A percentile compares a stretch with the other conserved stretches of the same genome.
These are phyloP conservation scores for Euproctis similis DNA, from an alignment of 2,888 invertebrate species.

Conservation along the genomic window DNA sequence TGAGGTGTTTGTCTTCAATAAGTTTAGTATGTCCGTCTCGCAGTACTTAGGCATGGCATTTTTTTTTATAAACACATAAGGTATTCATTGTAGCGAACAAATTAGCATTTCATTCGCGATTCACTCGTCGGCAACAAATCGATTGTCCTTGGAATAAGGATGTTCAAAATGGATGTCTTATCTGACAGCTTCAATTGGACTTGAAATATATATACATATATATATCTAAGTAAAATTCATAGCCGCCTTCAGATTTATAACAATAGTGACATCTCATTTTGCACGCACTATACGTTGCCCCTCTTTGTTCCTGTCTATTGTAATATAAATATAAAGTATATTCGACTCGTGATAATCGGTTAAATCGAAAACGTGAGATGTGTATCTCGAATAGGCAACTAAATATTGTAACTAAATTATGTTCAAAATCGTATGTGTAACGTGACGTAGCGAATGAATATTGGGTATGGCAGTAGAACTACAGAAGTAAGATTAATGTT, in stretches of 20 bases:
- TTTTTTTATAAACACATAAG: slow-evolving; percentile 54
- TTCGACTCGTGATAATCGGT: slow-evolving; percentile 31
- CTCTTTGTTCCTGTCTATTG: slow-evolving; percentile 25
- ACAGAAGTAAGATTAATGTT: too few relatives aligned
- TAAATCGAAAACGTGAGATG: slow-evolving; percentile 20
- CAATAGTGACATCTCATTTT: slow-evolving; percentile 24
- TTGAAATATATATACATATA: slow-evolving; percentile 23
- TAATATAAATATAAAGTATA: slow-evolving; percentile 23
- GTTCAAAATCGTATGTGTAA: too few relatives aligned
- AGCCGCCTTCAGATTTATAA: slow-evolving; percentile 19
- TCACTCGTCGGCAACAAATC: slow-evolving; percentile 33
- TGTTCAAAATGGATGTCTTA: slow-evolving; percentile 54
- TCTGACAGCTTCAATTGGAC: slow-evolving; percentile 41
- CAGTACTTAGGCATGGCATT: slow-evolving; percentile 35
- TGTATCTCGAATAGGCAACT: too few relatives aligned
- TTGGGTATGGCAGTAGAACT: too few relatives aligned
- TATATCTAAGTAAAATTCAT: slow-evolving; percentile 18
- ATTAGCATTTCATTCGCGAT: slow-evolving; percentile 66
- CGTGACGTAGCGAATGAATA: too few relatives aligned
- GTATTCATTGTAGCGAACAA: slow-evolving; percentile 60
- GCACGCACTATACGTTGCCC: slow-evolving; percentile 23
- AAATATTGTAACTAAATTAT: too few relatives aligned
- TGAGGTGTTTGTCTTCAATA: slow-evolving; percentile 37
- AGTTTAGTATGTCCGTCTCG: slow-evolving; percentile 38
- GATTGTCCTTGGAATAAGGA: slow-evolving; percentile 70